Percentiles rank a stretch among this genome's conserved stretches.
These are phyloP conservation scores for Drosophila buzzatii DNA, from an alignment of 2,888 invertebrate genomes.

Conservation along the genomic window DNA sequence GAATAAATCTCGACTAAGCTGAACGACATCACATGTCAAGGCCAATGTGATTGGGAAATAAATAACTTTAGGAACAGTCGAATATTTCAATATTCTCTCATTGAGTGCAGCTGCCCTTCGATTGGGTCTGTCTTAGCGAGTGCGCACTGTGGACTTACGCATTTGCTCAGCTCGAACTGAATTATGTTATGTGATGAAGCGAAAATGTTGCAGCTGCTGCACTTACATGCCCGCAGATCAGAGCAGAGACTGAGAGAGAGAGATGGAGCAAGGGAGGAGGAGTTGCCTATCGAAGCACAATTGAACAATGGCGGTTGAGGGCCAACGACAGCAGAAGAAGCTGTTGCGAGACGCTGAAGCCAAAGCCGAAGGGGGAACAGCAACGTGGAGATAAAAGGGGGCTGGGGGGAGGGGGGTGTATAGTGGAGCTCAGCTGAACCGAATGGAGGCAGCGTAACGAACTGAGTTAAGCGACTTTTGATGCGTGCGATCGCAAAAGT, in stretches of 20 bases:
- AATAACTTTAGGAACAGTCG: no score
- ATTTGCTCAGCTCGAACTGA: background rate
- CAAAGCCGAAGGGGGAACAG: no score
- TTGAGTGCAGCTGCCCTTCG: no score
- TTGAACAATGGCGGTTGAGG: constrained; percentile 13
- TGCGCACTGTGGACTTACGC: background rate
- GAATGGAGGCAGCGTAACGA: constrained; percentile 35
- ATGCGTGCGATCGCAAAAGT: constrained; percentile 47
- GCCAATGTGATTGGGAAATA: no score
- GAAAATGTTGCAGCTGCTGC: constrained; percentile 24
- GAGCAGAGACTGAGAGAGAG: background rate
- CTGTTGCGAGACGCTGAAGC: background rate
- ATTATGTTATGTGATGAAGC: constrained; percentile 4
- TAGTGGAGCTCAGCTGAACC: background rate
- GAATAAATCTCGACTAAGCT: background rate
- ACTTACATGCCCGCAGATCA: constrained; percentile 19
- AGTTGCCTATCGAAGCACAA: constrained; percentile 8
- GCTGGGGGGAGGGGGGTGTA: background rate
- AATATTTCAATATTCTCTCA: no score
- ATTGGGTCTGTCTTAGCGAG: background rate
- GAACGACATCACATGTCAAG: no score
- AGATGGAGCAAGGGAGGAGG: background rate
- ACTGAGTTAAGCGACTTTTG: constrained; percentile 38
- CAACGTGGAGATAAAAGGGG: background rate
- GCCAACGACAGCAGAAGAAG: background rate